These are phyloP conservation scores for Eriocheir sinensis DNA, from an alignment of 1,140 invertebrate genomes.

Conservation along the genomic window DNA sequence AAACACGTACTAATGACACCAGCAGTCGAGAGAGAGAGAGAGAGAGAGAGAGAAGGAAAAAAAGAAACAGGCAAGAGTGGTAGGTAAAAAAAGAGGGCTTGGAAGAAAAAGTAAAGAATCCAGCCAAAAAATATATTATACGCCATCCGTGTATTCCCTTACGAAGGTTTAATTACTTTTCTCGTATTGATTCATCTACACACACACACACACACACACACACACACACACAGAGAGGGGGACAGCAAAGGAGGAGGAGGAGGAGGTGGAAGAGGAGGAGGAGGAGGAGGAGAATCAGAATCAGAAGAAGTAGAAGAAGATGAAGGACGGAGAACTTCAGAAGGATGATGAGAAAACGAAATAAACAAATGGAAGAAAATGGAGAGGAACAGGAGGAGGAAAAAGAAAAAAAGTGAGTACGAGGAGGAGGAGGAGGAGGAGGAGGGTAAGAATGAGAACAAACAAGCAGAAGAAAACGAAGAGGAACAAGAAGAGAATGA, in stretches of 20 bases:
- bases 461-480: not conserved
- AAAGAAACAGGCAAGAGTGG: not conserved
- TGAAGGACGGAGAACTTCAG: too few species aligned
- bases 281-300: too few species aligned
- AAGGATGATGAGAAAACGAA: too few species aligned
- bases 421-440: not conserved
- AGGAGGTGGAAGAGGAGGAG: not conserved
- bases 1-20: too few species aligned
- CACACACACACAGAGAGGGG: conserved; percentile 10
- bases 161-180: too few species aligned
- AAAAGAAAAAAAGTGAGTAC: too few species aligned
- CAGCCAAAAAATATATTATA: not conserved
- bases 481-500: too few species aligned
- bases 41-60: not conserved
- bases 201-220: conserved; percentile 50
- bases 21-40: not conserved
- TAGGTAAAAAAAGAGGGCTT: not conserved
- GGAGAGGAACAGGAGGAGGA: too few species aligned
- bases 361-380: too few species aligned
- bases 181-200: not conserved
- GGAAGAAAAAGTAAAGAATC: not conserved
- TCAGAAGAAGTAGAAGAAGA: too few species aligned
- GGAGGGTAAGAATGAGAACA: not conserved
- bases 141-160: too few species aligned
- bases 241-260: not conserved